These are phyloP conservation scores for Drosophila sulfurigaster DNA, from an alignment of 1,140 invertebrate genomes.

Conservation along the genomic window DNA sequence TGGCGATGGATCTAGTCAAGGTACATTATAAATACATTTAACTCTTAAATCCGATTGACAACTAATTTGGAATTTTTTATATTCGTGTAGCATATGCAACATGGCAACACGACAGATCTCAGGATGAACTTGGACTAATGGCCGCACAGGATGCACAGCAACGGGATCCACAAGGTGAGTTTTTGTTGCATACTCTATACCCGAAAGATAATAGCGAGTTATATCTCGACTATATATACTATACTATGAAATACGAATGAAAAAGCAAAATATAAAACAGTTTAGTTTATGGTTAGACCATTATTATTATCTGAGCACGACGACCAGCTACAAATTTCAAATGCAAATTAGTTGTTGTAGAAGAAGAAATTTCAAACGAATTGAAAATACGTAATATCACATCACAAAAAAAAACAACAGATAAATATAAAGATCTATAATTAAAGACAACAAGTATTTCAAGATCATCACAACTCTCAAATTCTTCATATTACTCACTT, in stretches of 20 bases:
- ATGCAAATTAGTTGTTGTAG: slow-evolving; percentile 51
- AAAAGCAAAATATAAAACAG: slow-evolving; percentile 77
- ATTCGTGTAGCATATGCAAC: slow-evolving; percentile 86
- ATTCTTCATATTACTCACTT: slow-evolving; percentile 14
- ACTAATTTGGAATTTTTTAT: slow-evolving; percentile 2
- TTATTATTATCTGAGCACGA: slow-evolving; percentile 63
- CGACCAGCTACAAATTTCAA: slow-evolving; percentile 62
- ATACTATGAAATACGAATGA: slow-evolving; percentile 70
- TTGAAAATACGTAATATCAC: background rate
- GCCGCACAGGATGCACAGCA: slow-evolving; percentile 90
- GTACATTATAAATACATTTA: slow-evolving; percentile 59
- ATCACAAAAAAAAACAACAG: background rate
- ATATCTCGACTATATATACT: slow-evolving; percentile 38
- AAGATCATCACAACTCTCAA: slow-evolving; percentile 25
- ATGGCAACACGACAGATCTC: slow-evolving; percentile 90
- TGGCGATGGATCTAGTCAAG: slow-evolving; percentile 87
- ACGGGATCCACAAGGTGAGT: slow-evolving; percentile 92
- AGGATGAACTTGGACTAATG: slow-evolving; percentile 89
- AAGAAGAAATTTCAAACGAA: slow-evolving; percentile 12
- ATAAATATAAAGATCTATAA: background rate
- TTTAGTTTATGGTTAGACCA: slow-evolving; percentile 57
- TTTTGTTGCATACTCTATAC: slow-evolving; percentile 73
- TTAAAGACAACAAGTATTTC: slow-evolving; percentile 30
- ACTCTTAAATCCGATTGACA: slow-evolving; percentile 3
- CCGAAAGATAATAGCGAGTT: slow-evolving; percentile 37